phyloP scores from a whole-genome alignment of 2,888 invertebrate genomes.

The Eupithecia subumbrata region DNA sequence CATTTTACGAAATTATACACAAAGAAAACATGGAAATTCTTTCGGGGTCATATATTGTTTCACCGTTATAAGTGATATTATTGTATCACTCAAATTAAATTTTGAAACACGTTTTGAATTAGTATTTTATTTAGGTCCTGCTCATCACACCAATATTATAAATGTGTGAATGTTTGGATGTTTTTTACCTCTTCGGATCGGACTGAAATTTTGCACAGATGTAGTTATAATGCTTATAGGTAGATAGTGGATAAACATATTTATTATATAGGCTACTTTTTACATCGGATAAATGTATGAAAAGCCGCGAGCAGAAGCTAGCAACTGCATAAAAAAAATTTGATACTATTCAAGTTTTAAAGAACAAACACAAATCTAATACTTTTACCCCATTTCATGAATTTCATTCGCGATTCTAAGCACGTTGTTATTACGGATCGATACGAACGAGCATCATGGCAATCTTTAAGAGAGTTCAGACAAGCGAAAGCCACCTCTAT shows the following conservation, averaged over 20 bases:
- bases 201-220: too few species aligned
- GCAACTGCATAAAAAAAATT: too few species aligned
- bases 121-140: background rate
- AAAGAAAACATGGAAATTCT: background rate
- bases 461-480: constrained; percentile 13
- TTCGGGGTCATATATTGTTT: background rate
- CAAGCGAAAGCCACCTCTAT: constrained; percentile 13
- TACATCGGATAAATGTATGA: background rate
- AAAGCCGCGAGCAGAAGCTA: background rate
- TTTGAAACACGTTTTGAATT: background rate
- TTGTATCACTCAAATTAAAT: background rate
- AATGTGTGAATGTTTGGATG: too few species aligned
- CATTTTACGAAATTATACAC: background rate
- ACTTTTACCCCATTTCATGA: constrained; percentile 12
- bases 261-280: too few species aligned
- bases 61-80: background rate
- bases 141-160: background rate
- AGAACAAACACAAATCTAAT: background rate
- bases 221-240: too few species aligned
- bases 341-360: background rate
- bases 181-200: too few species aligned
- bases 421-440: constrained; percentile 20
- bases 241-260: too few species aligned
- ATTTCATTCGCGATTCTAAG: constrained; percentile 21
- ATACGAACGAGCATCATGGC: constrained; percentile 18